A percentile compares a stretch with the other conserved stretches of the same genome.
Evolutionary conservation across 2,113 vertebrate genomes (phyloP).

Genomic region (Patagioenas fasciata): DNA sequence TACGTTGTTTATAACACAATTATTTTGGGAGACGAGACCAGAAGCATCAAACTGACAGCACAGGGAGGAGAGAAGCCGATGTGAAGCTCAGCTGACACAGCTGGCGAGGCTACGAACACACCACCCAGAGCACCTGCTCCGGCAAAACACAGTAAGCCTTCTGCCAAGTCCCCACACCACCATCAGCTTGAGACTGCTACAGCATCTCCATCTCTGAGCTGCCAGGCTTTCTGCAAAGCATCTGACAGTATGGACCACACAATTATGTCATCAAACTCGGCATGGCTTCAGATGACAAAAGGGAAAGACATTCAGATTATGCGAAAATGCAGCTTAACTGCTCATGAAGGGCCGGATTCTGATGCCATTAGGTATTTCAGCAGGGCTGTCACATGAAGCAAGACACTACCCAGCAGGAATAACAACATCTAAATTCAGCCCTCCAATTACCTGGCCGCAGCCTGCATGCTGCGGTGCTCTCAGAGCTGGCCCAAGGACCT

Average conservation of each 20-base stretch:
- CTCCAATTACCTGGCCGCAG: neutral
- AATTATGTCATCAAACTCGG: neutral
- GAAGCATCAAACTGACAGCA: neutral
- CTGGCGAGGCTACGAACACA: neutral
- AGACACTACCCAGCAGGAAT: neutral
- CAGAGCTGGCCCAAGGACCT: neutral
- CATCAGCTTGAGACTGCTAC: neutral
- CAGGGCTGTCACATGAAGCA: neutral
- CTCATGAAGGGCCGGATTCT: neutral
- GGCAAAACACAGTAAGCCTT: neutral
- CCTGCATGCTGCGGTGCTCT: neutral
- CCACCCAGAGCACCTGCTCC: neutral
- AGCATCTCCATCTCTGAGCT: neutral
- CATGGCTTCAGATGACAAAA: neutral
- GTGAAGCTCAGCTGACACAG: neutral
- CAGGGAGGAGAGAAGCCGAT: neutral
- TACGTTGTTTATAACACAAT: neutral
- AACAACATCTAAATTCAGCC: neutral
- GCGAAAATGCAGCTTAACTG: neutral
- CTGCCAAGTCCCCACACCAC: accelerated
- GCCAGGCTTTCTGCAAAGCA: neutral
- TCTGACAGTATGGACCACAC: neutral
- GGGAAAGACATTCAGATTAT: neutral
- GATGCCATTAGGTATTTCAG: neutral
- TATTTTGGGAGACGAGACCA: slow-evolving; percentile 8